Base-by-base conservation (phyloP, 2,113 vertebrate species). In the Campylorhamphus procurvoides region DNA sequence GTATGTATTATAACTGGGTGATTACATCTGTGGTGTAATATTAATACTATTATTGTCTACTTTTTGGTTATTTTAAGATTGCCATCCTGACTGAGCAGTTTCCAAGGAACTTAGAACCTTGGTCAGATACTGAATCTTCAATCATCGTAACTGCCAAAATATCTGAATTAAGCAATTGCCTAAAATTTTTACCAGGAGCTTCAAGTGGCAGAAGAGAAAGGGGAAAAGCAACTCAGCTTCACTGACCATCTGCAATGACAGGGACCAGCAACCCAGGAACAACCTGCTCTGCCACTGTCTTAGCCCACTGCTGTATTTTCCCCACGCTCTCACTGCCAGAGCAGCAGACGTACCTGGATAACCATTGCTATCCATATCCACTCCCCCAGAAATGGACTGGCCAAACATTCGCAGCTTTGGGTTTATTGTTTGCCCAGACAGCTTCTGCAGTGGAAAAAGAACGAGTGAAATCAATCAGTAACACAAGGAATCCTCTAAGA, bases 361-460 rank as follows among this genome's bases (percentile, higher is more conserved):
- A 87, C 98, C 99, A 56, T 99, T 99, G 93, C 98, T 98, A 95
- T 99, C 99, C 99, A 99, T 99, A 97, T 99, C 99, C 35, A 99
- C 97, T 87, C 97, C 98, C 81, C 99, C 99, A 6, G 99, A 99
- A 97, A 99, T 98, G 28, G 99, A 99, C 97, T 99, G 99, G 40
- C 99, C 99, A 84, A 99, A 99, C 99, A 99, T 99, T 96, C 97
- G 98, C 50, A 99, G 97, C 47, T 94, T 96, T 9, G 99, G 98
- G 88, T 92, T 98, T 89, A 99, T 88, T 50, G 97, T 98, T 95
- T 87, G 97, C 56, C 99, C 99, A 69, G 98, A 98, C 94, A 99
- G 97, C 95, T 98, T 99, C 99, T 99, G 98, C 89, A 98, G 96
- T 33, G 75, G 75, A 97, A 84, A 96, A 92, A 9, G 94, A 37